Evolutionary conservation across 1,140 invertebrate genomes (phyloP).

Genomic region (Pachypeltis micranthus): DNA sequence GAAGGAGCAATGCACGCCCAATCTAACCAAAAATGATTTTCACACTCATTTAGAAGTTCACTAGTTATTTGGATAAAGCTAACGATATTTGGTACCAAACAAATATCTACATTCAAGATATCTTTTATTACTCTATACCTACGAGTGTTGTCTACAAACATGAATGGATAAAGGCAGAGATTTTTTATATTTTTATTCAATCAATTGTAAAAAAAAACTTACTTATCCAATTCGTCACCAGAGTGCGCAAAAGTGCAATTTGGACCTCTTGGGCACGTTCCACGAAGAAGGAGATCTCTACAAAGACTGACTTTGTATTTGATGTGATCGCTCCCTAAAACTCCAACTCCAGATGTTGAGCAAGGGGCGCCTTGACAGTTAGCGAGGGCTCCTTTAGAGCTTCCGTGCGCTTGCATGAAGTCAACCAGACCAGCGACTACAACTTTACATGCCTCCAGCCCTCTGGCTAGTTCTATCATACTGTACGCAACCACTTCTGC

Average conservation of each 20-base stretch:
- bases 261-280: slow-evolving; percentile 70
- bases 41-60: too few species aligned
- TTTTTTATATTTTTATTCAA: too few species aligned
- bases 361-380: slow-evolving; percentile 24
- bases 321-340: slow-evolving; percentile 24
- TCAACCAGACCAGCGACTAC: slow-evolving; percentile 75
- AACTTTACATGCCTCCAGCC: slow-evolving; percentile 65
- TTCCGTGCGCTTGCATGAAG: slow-evolving; percentile 64
- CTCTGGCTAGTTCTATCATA: slow-evolving; percentile 60
- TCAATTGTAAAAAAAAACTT: too few species aligned
- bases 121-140: too few species aligned
- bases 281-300: slow-evolving; percentile 61
- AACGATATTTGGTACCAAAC: too few species aligned
- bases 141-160: too few species aligned
- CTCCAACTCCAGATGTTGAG: neutral
- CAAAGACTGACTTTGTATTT: slow-evolving; percentile 90
- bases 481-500: slow-evolving; percentile 52
- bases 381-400: slow-evolving; percentile 35
- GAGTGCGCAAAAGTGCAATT: slow-evolving; percentile 88
- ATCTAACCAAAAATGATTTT: too few species aligned
- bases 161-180: too few species aligned
- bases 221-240: slow-evolving; percentile 79
- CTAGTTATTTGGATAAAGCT: too few species aligned
- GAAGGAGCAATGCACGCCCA: too few species aligned
- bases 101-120: too few species aligned